Percentiles rank a stretch among this genome's conserved stretches.
These are phyloP conservation scores for Perdix hodgsoniae DNA, from an alignment of 2,797 vertebrate genomes.

Conservation along the genomic window DNA sequence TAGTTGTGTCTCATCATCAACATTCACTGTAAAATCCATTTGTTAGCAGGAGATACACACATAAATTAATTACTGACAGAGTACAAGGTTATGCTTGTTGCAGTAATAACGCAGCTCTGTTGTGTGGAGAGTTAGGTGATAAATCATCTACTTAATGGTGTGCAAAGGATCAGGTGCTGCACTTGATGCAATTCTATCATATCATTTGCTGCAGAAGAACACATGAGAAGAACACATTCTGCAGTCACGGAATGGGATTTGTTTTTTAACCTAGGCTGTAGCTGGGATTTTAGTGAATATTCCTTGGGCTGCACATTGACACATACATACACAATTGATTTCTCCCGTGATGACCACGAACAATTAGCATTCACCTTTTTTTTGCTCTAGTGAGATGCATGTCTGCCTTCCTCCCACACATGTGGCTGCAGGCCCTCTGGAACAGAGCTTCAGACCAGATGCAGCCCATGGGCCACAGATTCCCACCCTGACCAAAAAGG, in stretches of 20 bases:
- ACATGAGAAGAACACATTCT: neutral
- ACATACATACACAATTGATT: neutral
- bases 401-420: neutral
- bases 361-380: neutral
- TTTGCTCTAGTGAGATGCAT: fast-evolving
- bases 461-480: neutral
- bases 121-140: neutral
- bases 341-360: neutral
- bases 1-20: neutral
- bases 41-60: neutral
- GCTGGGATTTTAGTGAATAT: neutral
- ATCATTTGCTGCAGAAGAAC: neutral
- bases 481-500: neutral
- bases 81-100: neutral
- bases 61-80: neutral
- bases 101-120: neutral
- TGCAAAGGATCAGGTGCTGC: neutral
- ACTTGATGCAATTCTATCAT: neutral
- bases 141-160: neutral
- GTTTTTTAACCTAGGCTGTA: neutral
- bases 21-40: neutral
- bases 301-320: neutral
- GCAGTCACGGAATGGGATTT: neutral
- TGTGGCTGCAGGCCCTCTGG: neutral
- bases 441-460: neutral